Percentiles rank a stretch among this genome's conserved stretches.
Evolutionary conservation across 2,797 vertebrate species (phyloP).

Genomic region (Sebastes alutus): DNA sequence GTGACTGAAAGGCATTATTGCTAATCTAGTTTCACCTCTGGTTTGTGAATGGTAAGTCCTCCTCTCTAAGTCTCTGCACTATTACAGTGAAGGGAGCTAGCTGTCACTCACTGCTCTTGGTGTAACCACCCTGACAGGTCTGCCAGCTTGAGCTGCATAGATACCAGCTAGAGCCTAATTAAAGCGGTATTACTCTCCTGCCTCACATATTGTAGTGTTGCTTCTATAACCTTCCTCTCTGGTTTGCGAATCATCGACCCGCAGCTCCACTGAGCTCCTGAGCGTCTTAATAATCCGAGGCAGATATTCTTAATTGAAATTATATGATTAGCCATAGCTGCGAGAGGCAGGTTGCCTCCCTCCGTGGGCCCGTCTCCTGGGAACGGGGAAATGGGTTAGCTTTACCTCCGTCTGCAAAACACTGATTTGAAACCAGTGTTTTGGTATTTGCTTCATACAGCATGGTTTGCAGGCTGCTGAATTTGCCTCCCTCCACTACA

Average conservation of each 20-base stretch:
- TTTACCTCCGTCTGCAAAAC: constrained; percentile 29
- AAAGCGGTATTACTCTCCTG: constrained; percentile 37
- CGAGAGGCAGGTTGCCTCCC: constrained; percentile 38
- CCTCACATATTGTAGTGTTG: constrained; percentile 26
- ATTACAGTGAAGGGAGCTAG: not conserved
- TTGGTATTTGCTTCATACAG: constrained; percentile 21
- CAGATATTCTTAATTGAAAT: constrained; percentile 66
- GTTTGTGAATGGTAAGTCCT: constrained; percentile 15
- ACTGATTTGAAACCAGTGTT: constrained; percentile 30
- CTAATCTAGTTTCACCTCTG: constrained; percentile 33
- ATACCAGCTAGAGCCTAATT: constrained; percentile 52
- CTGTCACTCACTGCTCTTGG: constrained; percentile 34
- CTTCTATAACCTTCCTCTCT: constrained; percentile 30
- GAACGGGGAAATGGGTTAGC: constrained; percentile 37
- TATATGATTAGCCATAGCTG: constrained; percentile 49
- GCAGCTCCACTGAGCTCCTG: constrained; percentile 32
- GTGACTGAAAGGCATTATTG: constrained; percentile 34
- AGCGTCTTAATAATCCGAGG: constrained; percentile 37
- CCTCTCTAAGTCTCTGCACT: constrained; percentile 5
- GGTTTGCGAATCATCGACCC: constrained; percentile 35
- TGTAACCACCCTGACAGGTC: constrained; percentile 28
- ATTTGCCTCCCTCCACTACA: constrained; percentile 16
- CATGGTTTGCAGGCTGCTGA: constrained; percentile 18
- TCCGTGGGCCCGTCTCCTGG: constrained; percentile 4
- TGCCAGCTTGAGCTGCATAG: constrained; percentile 34